Base-by-base conservation (phyloP, 2,797 vertebrate species). In the Lagocephalus sceleratus region DNA sequence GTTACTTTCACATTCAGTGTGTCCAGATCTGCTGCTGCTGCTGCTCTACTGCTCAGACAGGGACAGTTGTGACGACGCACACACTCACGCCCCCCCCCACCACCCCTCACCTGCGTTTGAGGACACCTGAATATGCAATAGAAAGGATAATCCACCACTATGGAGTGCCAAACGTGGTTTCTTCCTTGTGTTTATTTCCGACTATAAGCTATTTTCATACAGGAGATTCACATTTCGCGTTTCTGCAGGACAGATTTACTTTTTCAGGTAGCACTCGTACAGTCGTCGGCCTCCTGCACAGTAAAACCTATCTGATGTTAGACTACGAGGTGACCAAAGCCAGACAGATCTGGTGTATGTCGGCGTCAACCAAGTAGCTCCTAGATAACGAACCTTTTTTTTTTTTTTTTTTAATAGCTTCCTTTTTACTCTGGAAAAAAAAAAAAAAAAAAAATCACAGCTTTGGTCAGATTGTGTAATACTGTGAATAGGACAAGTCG, bases 1-100 rank as follows among this genome's bases (percentile, higher is more conserved):
- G 84, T 88, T 87, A 76, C 76, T 88, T 86, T 90, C 89, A 71
- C 67, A 74, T 75, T 75, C 85, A 87, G 88, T 86, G 56, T 74
- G 76, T 79, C 53, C 71, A 83, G 66, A 51, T 76, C 73, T 81
- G 65, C 86, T 81, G 71, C 76, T 82, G 66, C 73, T 85, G 52
- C 35, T 79, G n/a, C n/a, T n/a, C n/a, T 54, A 79, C 76, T 12
- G 12, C 17, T 80, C 61, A 63, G 71, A 75, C 68, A 76, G 63
- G 40, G 71, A 67, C 66, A 40, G 52, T 5, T 29, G 66, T 52
- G n/a, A 66, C 75, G 71, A 54, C 57, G 60, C 73, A 84, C 73
- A 87, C 75, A 82, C 78, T 75, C 82, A 80, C 86, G 78, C 66
- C 50, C 38, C 23, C 42, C 54, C 68, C 71, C 59, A 66, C 48